Conservation (phyloP, 1,140 invertebrate species). For the Orius insidiosus region DNA sequence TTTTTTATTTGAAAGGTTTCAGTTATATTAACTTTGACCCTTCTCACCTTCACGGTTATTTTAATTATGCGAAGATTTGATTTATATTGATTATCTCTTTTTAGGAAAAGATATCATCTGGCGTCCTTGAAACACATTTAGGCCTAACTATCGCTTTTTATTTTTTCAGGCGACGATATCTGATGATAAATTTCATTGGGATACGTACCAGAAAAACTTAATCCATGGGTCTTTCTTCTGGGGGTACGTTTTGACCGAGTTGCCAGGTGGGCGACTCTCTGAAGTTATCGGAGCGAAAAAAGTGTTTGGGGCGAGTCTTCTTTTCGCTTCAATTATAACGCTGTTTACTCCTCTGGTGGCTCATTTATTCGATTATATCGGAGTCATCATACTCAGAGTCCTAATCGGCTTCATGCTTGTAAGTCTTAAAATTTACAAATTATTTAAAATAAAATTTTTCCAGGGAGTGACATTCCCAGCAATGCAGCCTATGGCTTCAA, state of each 20-base stretch:
- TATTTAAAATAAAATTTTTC: constrained; percentile 12
- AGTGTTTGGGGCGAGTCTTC: constrained; percentile 71
- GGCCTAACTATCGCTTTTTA: not conserved
- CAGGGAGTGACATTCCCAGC: constrained; percentile 79
- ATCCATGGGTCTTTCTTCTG: constrained; percentile 76
- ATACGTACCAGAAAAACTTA: constrained; percentile 53
- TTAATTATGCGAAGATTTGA: not conserved
- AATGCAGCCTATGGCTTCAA: constrained; percentile 72
- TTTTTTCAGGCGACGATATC: not conserved
- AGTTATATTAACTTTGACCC: not conserved
- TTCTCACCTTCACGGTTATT: no score
- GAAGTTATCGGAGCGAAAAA: constrained; percentile 64
- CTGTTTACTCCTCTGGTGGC: constrained; percentile 63
- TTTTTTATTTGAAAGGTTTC: no score
- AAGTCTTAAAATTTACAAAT: constrained; percentile 17
- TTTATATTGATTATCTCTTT: not conserved
- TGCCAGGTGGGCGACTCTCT: constrained; percentile 69
- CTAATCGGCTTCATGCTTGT: constrained; percentile 53
- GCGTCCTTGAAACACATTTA: not conserved
- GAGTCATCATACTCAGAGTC: constrained; percentile 41
- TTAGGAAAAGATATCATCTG: not conserved
- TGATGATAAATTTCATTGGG: constrained; percentile 40
- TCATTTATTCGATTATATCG: constrained; percentile 34
- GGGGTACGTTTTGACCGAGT: constrained; percentile 74
- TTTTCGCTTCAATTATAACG: constrained; percentile 63